phyloP scores from a whole-genome alignment of 1,140 invertebrate genomes.

The Sarcophaga bullata region DNA sequence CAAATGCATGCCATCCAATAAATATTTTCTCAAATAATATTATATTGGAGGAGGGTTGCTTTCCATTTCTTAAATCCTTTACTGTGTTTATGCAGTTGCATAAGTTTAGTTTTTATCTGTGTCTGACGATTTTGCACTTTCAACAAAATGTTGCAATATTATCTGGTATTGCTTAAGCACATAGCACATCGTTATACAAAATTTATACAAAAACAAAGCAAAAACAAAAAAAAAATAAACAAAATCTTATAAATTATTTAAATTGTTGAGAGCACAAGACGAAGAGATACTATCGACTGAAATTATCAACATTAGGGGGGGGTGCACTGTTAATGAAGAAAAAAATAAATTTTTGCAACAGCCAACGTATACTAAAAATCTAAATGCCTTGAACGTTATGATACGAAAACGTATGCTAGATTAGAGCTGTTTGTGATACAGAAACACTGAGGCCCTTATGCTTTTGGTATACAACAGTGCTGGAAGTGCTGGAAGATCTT shows the following conservation, averaged over 20 bases:
- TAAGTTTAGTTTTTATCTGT: background rate
- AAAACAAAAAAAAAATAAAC: no score
- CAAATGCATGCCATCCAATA: background rate
- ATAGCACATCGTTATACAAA: constrained; percentile 19
- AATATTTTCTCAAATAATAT: background rate
- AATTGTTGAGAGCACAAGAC: background rate
- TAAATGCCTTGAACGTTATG: no score
- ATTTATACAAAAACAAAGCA: background rate
- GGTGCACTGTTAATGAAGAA: background rate
- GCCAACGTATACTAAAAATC: no score
- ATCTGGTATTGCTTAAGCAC: background rate
- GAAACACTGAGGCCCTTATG: no score
- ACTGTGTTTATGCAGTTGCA: background rate
- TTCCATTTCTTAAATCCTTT: background rate
- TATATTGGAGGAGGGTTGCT: no score
- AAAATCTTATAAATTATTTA: constrained; percentile 19
- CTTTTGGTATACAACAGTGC: no score
- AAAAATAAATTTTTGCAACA: no score
- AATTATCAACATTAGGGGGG: background rate
- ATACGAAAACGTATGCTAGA: no score
- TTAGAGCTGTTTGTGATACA: no score
- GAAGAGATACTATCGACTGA: background rate
- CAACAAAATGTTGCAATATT: background rate
- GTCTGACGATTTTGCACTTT: background rate
- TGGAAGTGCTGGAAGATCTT: no score